These are phyloP conservation scores for Colostygia pectinataria DNA, from an alignment of 2,888 invertebrate genomes.

Conservation along the genomic window DNA sequence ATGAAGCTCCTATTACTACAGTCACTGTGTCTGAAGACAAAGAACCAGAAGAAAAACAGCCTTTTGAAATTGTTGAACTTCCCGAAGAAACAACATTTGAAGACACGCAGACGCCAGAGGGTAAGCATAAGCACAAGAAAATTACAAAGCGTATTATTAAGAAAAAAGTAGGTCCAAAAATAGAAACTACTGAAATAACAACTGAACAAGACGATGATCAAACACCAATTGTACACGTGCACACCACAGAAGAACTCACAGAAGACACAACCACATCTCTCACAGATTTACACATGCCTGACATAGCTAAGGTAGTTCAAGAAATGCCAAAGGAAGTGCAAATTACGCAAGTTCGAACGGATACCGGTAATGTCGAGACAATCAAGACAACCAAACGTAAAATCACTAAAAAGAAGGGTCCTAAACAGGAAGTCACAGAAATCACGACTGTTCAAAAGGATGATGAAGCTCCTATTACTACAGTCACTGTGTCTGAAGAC, in stretches of 20 bases:
- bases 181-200: slow-evolving; percentile 30
- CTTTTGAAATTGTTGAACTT: slow-evolving; percentile 32
- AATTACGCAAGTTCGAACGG: slow-evolving; percentile 55
- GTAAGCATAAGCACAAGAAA: slow-evolving; percentile 4
- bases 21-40: slow-evolving; percentile 52
- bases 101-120: slow-evolving; percentile 39
- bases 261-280: slow-evolving; percentile 28
- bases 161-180: slow-evolving; percentile 31
- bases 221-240: slow-evolving; percentile 1
- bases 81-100: slow-evolving; percentile 35
- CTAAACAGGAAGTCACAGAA: slow-evolving; percentile 38
- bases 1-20: slow-evolving; percentile 52
- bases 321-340: slow-evolving; percentile 45
- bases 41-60: slow-evolving; percentile 7
- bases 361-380: slow-evolving; percentile 21
- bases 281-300: slow-evolving; percentile 12
- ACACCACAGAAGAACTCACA: slow-evolving; percentile 3
- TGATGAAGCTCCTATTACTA: slow-evolving; percentile 40
- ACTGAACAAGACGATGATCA: slow-evolving; percentile 2
- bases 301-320: background rate
- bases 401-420: slow-evolving; percentile 44
- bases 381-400: slow-evolving; percentile 42
- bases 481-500: slow-evolving; percentile 34
- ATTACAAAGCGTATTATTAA: slow-evolving; percentile 5
- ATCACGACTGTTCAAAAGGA: slow-evolving; percentile 41